phyloP scores from a whole-genome alignment of 2,797 vertebrate species.

The Petrocephalus schoutedeni region DNA sequence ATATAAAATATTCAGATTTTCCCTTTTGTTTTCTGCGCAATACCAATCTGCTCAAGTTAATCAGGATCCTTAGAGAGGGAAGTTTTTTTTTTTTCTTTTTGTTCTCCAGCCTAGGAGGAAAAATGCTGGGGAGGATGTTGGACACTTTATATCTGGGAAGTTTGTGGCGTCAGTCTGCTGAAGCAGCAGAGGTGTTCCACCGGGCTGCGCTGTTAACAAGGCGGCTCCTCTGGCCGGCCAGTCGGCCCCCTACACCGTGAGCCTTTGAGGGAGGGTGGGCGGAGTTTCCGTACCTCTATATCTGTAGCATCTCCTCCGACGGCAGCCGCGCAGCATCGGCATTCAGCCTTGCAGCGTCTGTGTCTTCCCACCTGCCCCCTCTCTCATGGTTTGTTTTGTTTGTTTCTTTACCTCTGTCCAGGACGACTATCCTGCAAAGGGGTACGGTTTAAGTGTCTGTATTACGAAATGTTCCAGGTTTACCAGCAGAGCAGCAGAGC shows the following conservation, averaged over 20 bases:
- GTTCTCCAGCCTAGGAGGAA: not conserved
- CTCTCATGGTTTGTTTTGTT: not conserved
- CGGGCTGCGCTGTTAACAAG: not conserved
- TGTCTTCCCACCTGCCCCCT: not conserved
- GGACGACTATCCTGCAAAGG: not conserved
- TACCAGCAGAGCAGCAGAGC: too few relatives aligned
- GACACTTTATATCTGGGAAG: not conserved
- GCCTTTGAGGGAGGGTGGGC: too few relatives aligned
- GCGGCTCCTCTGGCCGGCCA: not conserved
- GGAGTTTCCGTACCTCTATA: not conserved
- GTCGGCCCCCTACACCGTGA: too few relatives aligned
- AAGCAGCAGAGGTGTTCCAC: not conserved
- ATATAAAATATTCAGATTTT: not conserved
- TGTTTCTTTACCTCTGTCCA: not conserved
- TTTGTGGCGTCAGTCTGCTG: not conserved
- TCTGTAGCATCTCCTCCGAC: not conserved
- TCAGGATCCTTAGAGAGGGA: not conserved
- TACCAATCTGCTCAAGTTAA: not conserved
- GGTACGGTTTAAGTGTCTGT: not conserved
- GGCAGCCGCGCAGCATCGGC: not conserved
- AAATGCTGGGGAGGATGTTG: not conserved
- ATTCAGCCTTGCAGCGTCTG: too few relatives aligned
- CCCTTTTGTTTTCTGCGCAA: not conserved
- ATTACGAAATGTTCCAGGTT: too few relatives aligned
- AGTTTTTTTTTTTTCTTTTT: not conserved